Evolutionary conservation across 2,888 invertebrate genomes (phyloP), one percentile per base, ranked within the genome.

Genomic region (Diogma glabrata): DNA sequence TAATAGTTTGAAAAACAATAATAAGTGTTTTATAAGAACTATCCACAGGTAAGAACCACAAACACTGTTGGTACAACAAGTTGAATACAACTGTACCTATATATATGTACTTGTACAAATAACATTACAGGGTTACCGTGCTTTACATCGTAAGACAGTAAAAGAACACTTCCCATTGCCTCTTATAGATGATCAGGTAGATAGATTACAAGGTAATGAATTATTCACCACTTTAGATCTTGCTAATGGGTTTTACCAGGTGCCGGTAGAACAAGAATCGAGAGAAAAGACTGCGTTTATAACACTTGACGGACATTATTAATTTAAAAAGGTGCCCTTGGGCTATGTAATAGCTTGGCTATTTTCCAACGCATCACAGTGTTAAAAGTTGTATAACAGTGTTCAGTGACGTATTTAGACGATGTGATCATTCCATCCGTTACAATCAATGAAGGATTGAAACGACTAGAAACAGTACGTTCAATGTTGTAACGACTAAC

Each of bases 221-320:
- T 50, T 51, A 40, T 61, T 56, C 28, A 51, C 59, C 3, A 47
- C 52, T 2, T 45, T 61, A 3, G 60, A 61, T 49, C 24, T 58
- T 19, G 52, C 51, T 5, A 33, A 33, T 2, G 62, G 60, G 1
- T 54, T 57, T 55, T 53, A 50, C 19, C 61, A 60, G 43, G 58
- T 62, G 10, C 58, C 57, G 6, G 53, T 65, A 22, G 51, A 43
- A 52, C 53, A 53, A 45, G 9, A 46, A 0, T 57, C 59, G 46
- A 53, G 57, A 3, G 52, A 47, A 2, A 59, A 59, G 23, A 62
- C 60, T 1, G 61, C 58, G 0, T 57, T 61, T 20, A 55, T 56
- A 6, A 61, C 59, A 16, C 50, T 52, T 12, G 46, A 49, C 17
- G 54, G 19, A 55, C 57, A 62, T 53, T 60, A 54, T 55, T 55